Percentiles rank a stretch among this genome's conserved stretches.
phyloP scores from a whole-genome alignment of 2,113 vertebrate species.

The Circaetus gallicus region DNA sequence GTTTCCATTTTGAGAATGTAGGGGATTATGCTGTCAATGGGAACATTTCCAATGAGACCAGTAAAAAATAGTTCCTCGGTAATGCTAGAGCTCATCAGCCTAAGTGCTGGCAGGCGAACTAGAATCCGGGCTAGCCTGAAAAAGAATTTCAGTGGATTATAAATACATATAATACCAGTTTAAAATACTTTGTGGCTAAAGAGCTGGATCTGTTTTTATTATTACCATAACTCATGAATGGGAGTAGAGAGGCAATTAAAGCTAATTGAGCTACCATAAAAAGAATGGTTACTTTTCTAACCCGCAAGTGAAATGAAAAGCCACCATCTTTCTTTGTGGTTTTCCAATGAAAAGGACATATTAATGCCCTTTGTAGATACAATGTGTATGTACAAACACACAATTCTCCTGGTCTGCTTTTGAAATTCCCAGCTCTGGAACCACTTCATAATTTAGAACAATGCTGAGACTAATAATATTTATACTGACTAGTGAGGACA shows the following conservation, averaged over 20 bases:
- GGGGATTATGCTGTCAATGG: constrained; percentile 98
- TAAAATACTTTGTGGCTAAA: not conserved
- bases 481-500: not conserved
- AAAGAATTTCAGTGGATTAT: constrained; percentile 31
- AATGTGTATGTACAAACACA: not conserved
- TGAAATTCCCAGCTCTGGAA: not conserved
- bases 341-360: not conserved
- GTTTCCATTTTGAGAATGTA: constrained; percentile 99
- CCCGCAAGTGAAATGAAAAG: not conserved
- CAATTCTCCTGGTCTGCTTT: not conserved
- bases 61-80: constrained; percentile 99
- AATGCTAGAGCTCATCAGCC: constrained; percentile 95
- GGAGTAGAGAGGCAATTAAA: not conserved
- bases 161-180: not conserved
- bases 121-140: constrained; percentile 92
- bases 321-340: not conserved
- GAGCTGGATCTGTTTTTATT: not conserved
- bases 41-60: constrained; percentile 95
- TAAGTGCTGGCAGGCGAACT: constrained; percentile 91
- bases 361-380: not conserved
- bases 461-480: not conserved
- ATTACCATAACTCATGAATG: not conserved
- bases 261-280: not conserved
- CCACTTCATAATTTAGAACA: not conserved
- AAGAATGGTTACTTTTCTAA: not conserved